Conservation (phyloP, 64 coral and sea anemone genomes). For the Montipora efflorescens region DNA sequence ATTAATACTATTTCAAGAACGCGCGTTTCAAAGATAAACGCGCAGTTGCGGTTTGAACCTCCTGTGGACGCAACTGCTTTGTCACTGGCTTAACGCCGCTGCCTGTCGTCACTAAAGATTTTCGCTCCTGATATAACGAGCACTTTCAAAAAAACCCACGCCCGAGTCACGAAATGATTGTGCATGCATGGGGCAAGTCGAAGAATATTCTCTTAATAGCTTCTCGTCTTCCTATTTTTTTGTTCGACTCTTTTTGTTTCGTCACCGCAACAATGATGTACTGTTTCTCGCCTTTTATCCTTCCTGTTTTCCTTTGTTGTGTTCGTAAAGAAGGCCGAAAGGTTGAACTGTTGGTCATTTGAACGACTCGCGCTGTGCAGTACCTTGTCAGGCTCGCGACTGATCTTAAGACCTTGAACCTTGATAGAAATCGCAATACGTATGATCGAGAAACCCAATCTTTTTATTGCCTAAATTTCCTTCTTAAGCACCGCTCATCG, state of each 20-base stretch:
- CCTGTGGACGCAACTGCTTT: slow-evolving; percentile 58
- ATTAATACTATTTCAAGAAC: slow-evolving; percentile 77
- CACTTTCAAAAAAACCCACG: slow-evolving; percentile 70
- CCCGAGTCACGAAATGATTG: slow-evolving; percentile 90
- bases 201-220: not conserved
- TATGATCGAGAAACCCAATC: slow-evolving; percentile 47
- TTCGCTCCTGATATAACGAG: slow-evolving; percentile 73
- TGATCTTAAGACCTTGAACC: slow-evolving; percentile 46
- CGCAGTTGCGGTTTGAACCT: slow-evolving; percentile 74
- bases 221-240: slow-evolving; percentile 12
- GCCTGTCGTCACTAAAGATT: slow-evolving; percentile 88
- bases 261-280: slow-evolving; percentile 3
- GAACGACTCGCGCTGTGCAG: not conserved
- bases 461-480: slow-evolving; percentile 65
- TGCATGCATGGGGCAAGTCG: not conserved
- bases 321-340: slow-evolving; percentile 48
- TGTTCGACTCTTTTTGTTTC: not conserved
- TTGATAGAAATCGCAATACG: slow-evolving; percentile 41
- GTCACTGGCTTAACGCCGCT: slow-evolving; percentile 81
- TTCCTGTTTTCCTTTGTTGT: slow-evolving; percentile 16
- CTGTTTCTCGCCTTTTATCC: not conserved
- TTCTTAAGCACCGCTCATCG: slow-evolving; percentile 63
- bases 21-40: slow-evolving; percentile 60
- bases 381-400: not conserved
- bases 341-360: slow-evolving; percentile 35